phyloP scores from a whole-genome alignment of 2,888 invertebrate genomes.

The Pristionchus mayeri region DNA sequence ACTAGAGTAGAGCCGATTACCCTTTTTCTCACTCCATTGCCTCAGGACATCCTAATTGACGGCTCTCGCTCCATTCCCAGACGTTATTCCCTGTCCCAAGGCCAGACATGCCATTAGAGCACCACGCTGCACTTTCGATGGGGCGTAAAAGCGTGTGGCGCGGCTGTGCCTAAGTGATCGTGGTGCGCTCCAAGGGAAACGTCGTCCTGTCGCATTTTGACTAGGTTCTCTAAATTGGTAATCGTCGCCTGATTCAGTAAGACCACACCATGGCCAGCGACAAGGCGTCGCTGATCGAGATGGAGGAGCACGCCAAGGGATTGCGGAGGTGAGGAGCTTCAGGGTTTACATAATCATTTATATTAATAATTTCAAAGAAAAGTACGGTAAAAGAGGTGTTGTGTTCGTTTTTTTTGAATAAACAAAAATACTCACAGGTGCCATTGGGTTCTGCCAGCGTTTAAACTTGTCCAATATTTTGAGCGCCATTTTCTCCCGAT shows the following conservation, averaged over 20 bases:
- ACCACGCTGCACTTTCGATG: not conserved
- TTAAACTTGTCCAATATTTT: too few species aligned
- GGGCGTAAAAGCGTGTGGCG: not conserved
- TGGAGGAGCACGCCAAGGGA: constrained; percentile 35
- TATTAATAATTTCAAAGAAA: not conserved
- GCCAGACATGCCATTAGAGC: constrained; percentile 11
- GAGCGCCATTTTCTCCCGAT: too few species aligned
- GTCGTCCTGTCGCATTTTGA: constrained; percentile 11
- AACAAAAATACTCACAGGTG: too few species aligned
- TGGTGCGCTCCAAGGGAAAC: constrained; percentile 6
- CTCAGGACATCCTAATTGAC: not conserved
- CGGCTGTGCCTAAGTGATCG: not conserved
- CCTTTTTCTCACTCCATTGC: not conserved
- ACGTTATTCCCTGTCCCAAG: too few species aligned
- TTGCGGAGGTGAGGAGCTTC: constrained; percentile 7
- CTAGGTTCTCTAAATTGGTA: not conserved
- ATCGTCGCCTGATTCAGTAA: not conserved
- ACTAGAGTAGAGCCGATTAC: not conserved
- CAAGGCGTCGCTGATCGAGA: constrained; percentile 42
- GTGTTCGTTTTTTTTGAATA: too few species aligned
- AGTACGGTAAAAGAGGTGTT: too few species aligned
- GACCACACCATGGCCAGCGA: constrained; percentile 30
- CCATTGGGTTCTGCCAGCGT: too few species aligned
- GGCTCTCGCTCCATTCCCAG: too few species aligned
- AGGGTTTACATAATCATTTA: not conserved